These are phyloP conservation scores for Melitaea athalia DNA, from an alignment of 2,888 invertebrate genomes.

Conservation along the genomic window DNA sequence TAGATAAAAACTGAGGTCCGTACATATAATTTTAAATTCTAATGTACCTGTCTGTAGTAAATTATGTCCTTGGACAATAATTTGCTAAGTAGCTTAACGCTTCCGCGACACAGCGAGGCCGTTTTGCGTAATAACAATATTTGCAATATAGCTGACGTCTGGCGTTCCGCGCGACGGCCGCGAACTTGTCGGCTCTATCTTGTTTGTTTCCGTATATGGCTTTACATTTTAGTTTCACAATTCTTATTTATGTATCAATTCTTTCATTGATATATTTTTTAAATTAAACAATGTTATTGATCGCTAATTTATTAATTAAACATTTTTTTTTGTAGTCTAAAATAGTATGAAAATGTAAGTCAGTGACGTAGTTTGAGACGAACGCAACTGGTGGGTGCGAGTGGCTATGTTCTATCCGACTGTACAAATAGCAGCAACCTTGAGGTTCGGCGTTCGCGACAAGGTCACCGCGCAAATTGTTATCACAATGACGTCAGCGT, in stretches of 20 bases:
- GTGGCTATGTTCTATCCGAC: conserved; percentile 60
- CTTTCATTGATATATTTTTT: too few relatives aligned
- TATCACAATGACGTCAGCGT: conserved; percentile 79
- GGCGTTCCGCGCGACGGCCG: conserved; percentile 29
- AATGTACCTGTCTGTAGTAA: conserved; percentile 53
- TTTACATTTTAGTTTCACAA: neutral
- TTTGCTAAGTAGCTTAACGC: conserved; percentile 70
- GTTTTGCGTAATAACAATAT: conserved; percentile 44
- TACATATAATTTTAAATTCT: neutral
- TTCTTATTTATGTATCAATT: neutral
- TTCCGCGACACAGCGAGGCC: conserved; percentile 65
- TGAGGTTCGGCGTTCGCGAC: conserved; percentile 79
- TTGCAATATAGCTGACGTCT: conserved; percentile 44
- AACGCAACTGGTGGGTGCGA: conserved; percentile 44
- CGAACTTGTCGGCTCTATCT: conserved; percentile 42
- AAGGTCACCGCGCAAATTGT: conserved; percentile 81
- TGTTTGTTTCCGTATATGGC: conserved; percentile 54
- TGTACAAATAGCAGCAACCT: conserved; percentile 80
- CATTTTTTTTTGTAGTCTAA: too few relatives aligned
- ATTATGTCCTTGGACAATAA: conserved; percentile 60
- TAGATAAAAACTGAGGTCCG: neutral
- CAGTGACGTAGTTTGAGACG: conserved; percentile 55
- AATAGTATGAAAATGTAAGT: neutral
- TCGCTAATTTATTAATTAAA: too few relatives aligned
- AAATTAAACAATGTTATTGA: too few relatives aligned